Evolutionary conservation across 2,113 vertebrate species (phyloP).

Genomic region (Reinhardtius hippoglossoides): DNA sequence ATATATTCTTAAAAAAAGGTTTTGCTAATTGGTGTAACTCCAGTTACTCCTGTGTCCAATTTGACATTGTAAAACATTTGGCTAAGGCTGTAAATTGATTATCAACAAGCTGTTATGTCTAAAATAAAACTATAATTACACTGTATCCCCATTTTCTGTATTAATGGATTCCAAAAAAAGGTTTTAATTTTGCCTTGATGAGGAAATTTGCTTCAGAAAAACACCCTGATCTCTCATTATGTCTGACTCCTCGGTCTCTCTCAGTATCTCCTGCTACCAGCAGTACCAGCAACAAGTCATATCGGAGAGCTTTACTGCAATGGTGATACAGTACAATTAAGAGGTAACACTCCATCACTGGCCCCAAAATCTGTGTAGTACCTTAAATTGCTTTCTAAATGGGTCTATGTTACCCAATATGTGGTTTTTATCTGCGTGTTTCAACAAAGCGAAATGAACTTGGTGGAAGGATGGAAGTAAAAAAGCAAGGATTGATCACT

Average conservation of each 20-base stretch:
- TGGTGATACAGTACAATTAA: constrained; percentile 81
- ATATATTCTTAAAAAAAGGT: background rate
- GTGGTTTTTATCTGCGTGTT: constrained; percentile 78
- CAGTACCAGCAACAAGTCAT: constrained; percentile 67
- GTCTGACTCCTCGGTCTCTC: background rate
- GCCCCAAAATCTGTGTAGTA: constrained; percentile 65
- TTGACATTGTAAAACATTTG: background rate
- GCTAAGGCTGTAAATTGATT: background rate
- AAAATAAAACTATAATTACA: background rate
- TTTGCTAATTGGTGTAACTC: no score
- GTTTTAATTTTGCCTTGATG: background rate
- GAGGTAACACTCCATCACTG: constrained; percentile 78
- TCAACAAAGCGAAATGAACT: constrained; percentile 79
- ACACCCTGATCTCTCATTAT: constrained; percentile 6
- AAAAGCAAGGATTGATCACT: constrained; percentile 82
- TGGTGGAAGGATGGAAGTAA: constrained; percentile 71
- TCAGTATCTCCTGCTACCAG: constrained; percentile 15
- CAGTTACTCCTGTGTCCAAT: background rate
- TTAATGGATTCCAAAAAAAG: background rate
- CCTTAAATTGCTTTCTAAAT: constrained; percentile 84
- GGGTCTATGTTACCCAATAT: constrained; percentile 84
- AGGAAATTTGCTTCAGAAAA: background rate
- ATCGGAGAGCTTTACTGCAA: constrained; percentile 68
- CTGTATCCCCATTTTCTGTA: background rate
- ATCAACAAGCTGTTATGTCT: background rate